These are phyloP conservation scores for Drosophila robusta DNA, from an alignment of 2,888 invertebrate species.

Conservation along the genomic window DNA sequence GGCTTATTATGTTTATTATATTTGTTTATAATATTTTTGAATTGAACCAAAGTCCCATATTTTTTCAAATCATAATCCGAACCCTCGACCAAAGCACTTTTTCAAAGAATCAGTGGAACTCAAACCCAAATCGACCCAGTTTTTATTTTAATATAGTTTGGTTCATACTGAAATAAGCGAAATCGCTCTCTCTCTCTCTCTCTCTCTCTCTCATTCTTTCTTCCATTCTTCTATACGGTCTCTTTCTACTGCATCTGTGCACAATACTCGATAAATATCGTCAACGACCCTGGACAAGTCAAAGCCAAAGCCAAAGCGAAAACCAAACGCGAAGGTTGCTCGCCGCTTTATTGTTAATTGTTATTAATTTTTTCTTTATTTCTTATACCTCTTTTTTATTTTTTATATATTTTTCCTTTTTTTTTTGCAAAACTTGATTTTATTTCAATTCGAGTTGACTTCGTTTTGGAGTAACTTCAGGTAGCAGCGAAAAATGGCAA, in stretches of 20 bases:
- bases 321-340: conserved; percentile 62
- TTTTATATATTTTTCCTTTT: conserved; percentile 5
- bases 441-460: background rate
- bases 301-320: conserved; percentile 59
- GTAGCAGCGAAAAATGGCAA: background rate
- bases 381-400: background rate
- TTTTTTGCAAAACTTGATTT: conserved; percentile 19
- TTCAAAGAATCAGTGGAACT: too few species aligned
- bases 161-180: too few species aligned
- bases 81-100: too few species aligned
- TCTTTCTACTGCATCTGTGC: background rate
- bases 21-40: too few species aligned
- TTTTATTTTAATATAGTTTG: too few species aligned
- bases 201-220: too few species aligned
- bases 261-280: conserved; percentile 27
- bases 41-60: too few species aligned
- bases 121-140: too few species aligned
- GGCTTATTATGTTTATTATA: too few species aligned
- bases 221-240: background rate
- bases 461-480: conserved; percentile 6
- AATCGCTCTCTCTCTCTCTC: too few species aligned
- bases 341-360: conserved; percentile 58
- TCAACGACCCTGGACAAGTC: conserved; percentile 49
- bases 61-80: too few species aligned
- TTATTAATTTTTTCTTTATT: conserved; percentile 41